Conservation (phyloP, 1,140 invertebrate genomes). For the Cataglyphis hispanica region DNA sequence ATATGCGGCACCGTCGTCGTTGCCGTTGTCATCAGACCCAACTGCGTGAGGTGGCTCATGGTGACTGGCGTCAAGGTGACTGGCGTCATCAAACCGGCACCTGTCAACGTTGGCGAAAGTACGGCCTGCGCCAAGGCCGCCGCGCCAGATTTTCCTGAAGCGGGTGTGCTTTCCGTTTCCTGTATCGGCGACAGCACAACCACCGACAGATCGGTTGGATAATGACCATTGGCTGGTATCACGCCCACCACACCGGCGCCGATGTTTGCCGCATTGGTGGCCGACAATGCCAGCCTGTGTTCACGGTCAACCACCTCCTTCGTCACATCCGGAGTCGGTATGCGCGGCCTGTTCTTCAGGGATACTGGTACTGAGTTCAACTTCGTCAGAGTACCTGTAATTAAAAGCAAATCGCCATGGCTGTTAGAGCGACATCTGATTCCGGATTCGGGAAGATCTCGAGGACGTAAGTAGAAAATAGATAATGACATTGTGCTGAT, state of each 20-base stretch:
- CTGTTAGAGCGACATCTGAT: slow-evolving; percentile 12
- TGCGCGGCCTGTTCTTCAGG: slow-evolving; percentile 92
- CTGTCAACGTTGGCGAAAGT: slow-evolving; percentile 87
- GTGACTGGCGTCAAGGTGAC: slow-evolving; percentile 87
- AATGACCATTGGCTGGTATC: slow-evolving; percentile 86
- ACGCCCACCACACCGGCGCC: slow-evolving; percentile 89
- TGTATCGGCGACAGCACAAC: slow-evolving; percentile 92
- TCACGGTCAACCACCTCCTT: slow-evolving; percentile 92
- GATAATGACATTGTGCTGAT: slow-evolving; percentile 34
- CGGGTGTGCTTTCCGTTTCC: slow-evolving; percentile 90
- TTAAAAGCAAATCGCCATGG: slow-evolving; percentile 25
- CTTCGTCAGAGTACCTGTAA: slow-evolving; percentile 88
- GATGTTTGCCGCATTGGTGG: slow-evolving; percentile 86
- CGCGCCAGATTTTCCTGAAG: slow-evolving; percentile 89
- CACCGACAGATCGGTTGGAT: slow-evolving; percentile 90
- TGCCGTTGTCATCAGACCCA: slow-evolving; percentile 83
- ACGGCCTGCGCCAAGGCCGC: slow-evolving; percentile 91
- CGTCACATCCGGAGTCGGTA: slow-evolving; percentile 94
- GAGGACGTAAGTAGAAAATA: slow-evolving; percentile 41
- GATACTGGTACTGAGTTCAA: slow-evolving; percentile 89
- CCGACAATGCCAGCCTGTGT: slow-evolving; percentile 87
- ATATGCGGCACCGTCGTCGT: slow-evolving; percentile 75
- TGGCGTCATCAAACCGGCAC: slow-evolving; percentile 88
- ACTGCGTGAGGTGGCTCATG: slow-evolving; percentile 82
- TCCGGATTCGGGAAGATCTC: slow-evolving; percentile 17